Conservation (phyloP, 1,140 invertebrate genomes). For the Caligus rogercresseyi region DNA sequence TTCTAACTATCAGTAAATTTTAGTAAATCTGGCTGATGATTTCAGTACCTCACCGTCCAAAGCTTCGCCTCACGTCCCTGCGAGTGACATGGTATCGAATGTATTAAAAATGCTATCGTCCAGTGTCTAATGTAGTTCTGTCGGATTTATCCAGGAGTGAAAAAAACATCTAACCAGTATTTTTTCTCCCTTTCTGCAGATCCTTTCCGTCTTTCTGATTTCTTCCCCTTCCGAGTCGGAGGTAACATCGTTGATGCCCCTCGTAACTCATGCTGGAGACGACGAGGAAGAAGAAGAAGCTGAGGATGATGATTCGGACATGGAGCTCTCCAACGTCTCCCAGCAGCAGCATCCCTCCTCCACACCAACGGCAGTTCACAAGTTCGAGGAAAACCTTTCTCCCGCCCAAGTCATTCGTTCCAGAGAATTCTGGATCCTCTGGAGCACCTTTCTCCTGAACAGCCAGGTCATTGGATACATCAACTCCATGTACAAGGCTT, state of each 20-base stretch:
- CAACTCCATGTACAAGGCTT: constrained; percentile 34
- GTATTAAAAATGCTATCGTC: no score
- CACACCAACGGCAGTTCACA: neutral
- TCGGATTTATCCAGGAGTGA: no score
- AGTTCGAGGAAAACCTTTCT: constrained; percentile 15
- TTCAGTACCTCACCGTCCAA: no score
- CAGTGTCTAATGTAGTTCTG: no score
- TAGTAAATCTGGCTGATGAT: no score
- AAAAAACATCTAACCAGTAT: no score
- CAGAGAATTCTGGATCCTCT: constrained; percentile 22
- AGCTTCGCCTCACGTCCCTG: no score
- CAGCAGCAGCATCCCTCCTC: neutral
- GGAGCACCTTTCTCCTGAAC: constrained; percentile 20
- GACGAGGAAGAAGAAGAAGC: constrained; percentile 7
- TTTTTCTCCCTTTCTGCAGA: neutral
- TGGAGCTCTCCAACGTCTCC: neutral
- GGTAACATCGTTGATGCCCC: constrained; percentile 8
- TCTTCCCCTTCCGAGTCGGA: neutral
- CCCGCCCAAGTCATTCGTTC: constrained; percentile 22
- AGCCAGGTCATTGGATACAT: constrained; percentile 26
- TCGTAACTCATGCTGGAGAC: neutral
- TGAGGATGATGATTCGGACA: constrained; percentile 1
- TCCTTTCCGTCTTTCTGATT: neutral
- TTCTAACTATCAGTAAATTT: no score
- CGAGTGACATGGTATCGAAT: no score